Evolutionary conservation across 2,888 invertebrate genomes (phyloP).

Genomic region (Eueremaeus valkanovi): DNA sequence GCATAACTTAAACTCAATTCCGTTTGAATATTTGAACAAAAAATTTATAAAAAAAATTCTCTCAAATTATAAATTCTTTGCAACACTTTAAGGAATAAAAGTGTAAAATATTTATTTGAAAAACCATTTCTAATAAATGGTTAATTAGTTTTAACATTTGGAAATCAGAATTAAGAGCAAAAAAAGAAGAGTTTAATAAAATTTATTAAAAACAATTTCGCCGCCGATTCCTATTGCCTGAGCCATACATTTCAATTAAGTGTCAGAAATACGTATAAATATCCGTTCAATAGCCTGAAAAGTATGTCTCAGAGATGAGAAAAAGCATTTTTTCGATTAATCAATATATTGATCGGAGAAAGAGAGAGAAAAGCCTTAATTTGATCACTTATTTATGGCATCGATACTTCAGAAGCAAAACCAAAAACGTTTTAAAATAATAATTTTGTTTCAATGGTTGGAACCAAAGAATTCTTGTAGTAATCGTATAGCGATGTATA

Average conservation of each 20-base stretch:
- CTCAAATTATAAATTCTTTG: background rate
- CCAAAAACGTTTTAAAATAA: background rate
- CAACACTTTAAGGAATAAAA: background rate
- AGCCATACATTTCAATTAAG: background rate
- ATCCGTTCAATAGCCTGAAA: background rate
- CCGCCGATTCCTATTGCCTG: background rate
- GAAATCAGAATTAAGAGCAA: background rate
- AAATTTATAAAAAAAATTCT: background rate
- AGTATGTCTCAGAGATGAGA: background rate
- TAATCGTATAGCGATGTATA: too few relatives aligned
- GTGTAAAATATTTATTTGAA: constrained; percentile 3
- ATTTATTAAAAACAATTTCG: constrained; percentile 10
- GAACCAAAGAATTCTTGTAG: too few relatives aligned
- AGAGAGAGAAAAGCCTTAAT: background rate
- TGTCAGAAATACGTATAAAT: background rate
- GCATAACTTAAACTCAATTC: too few relatives aligned
- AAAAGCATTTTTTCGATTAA: background rate
- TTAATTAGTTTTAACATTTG: background rate
- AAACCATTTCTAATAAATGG: background rate
- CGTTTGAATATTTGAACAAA: too few relatives aligned
- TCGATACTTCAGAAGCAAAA: background rate
- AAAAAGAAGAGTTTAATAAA: background rate
- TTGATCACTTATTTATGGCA: constrained; percentile 4
- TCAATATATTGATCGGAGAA: constrained; percentile 3
- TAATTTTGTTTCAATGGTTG: background rate